Conservation (phyloP, 2,113 vertebrate species). For the Physeter macrocephalus region DNA sequence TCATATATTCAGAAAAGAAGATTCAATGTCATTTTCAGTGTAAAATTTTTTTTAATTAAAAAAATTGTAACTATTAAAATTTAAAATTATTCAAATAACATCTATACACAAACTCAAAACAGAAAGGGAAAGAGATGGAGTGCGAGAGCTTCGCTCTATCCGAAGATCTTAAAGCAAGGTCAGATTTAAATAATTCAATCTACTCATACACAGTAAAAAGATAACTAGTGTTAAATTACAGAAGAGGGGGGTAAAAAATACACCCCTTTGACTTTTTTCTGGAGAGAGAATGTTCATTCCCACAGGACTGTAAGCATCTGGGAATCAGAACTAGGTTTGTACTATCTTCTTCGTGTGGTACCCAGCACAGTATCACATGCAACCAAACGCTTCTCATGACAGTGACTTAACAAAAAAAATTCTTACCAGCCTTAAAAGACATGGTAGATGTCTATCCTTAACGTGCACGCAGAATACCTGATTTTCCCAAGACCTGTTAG, state of each 20-base stretch:
- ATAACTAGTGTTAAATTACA: background rate
- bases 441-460: background rate
- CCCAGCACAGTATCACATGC: background rate
- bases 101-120: background rate
- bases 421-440: background rate
- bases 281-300: background rate
- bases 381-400: background rate
- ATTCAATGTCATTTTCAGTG: background rate
- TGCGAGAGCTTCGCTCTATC: background rate
- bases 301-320: background rate
- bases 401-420: background rate
- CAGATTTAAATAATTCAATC: constrained; percentile 3
- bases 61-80: background rate
- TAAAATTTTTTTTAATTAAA: background rate
- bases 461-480: background rate
- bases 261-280: background rate
- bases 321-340: background rate
- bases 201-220: background rate
- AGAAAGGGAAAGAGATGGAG: background rate
- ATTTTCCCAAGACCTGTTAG: background rate
- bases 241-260: background rate
- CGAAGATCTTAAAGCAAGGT: background rate
- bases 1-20: background rate
- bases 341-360: background rate
- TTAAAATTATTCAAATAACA: background rate